Base-by-base conservation (phyloP, 2,113 vertebrate species). In the Petrocephalus zakoni region DNA sequence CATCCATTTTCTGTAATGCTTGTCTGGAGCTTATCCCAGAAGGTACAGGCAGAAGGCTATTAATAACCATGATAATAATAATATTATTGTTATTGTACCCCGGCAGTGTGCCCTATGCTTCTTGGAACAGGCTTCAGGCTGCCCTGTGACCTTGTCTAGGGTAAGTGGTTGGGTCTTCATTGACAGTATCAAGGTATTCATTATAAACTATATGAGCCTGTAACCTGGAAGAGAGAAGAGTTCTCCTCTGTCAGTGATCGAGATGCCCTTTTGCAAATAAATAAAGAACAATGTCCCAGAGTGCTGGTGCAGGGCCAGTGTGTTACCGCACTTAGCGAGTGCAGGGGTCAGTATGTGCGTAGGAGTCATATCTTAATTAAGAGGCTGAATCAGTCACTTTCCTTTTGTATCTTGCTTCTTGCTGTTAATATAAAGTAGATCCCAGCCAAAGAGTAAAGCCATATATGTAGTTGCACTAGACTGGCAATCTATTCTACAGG, bases 401-500 rank as follows among this genome's bases (percentile, higher is more conserved):
- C 37, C 5, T 75, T 34, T 72, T 75, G 37, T 17, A 75, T 37
- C 37, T 75, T 75, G 34, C 34, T 88, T 64, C 55, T 89, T 47
- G 29, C 17, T 56, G 21, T 42, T 89, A 86, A 86, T 75, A 25
- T 75, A 86, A 22, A 86, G 47, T 34, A 56, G 61, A 19, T 6
- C 46, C 46, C 58, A 22, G 10, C 56, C 19, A 86, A 52, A 34
- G 61, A 21, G 51, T 22, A 86, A 25, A 21, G 61, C 19, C 47
- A 86, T 29, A 86, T 47, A 53, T 86, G 51, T 34, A 87, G 56
- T 86, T 78, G 46, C 47, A 51, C 83, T 4, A n/a, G 83, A 86
- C 25, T 34, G 29, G 58, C 46, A 86, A 89, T 72, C 58, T 75
- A 55, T 89, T 37, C 5, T 46, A 89, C 58, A 78, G 78, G 64